These are phyloP conservation scores for Fundulus diaphanus DNA, from an alignment of 2,797 vertebrate species.

Conservation along the genomic window DNA sequence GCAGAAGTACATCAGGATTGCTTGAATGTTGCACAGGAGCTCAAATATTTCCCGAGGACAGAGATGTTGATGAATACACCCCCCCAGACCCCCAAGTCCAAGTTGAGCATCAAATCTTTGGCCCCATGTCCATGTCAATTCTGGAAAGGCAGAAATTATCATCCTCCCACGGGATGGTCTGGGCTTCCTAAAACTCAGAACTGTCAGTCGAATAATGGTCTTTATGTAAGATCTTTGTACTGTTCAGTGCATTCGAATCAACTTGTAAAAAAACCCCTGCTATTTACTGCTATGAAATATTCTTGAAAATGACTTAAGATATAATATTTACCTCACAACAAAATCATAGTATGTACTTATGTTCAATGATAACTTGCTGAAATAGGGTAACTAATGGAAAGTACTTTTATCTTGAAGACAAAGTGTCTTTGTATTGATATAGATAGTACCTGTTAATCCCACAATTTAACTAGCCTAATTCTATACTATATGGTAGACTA, in stretches of 20 bases:
- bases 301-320: not conserved
- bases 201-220: not conserved
- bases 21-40: constrained; percentile 27
- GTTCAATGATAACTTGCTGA: not conserved
- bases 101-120: not conserved
- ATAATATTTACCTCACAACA: not conserved
- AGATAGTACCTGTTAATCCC: not conserved
- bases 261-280: not conserved
- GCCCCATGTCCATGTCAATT: not conserved
- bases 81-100: not conserved
- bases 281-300: not conserved
- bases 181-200: not conserved
- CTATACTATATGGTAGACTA: not conserved
- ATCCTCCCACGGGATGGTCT: not conserved
- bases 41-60: not conserved
- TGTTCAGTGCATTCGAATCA: not conserved
- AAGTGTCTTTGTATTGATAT: not conserved
- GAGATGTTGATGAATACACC: not conserved
- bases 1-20: constrained; percentile 26
- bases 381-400: not conserved
- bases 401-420: not conserved
- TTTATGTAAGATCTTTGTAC: not conserved
- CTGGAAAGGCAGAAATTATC: not conserved
- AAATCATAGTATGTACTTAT: not conserved
- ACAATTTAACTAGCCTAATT: not conserved